Conservation (phyloP, 1,140 invertebrate genomes). For the Ganaspis sp. region DNA sequence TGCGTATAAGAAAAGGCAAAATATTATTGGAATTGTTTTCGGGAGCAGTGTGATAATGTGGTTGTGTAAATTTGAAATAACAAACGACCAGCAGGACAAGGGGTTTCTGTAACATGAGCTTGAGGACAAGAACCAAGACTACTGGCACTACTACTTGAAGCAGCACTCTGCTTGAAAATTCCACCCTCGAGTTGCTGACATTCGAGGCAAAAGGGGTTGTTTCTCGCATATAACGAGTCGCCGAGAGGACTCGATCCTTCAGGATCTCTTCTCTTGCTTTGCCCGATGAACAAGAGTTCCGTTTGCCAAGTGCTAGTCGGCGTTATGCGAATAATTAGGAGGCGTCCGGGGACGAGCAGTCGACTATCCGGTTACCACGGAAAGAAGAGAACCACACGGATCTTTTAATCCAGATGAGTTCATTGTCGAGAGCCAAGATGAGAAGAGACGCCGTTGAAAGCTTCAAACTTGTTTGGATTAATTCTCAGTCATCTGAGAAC, state of each 20-base stretch:
- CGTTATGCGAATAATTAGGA: slow-evolving; percentile 60
- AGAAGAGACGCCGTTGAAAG: slow-evolving; percentile 20
- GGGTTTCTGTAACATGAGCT: slow-evolving; percentile 57
- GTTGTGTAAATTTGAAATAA: not conserved
- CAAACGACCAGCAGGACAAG: slow-evolving; percentile 7
- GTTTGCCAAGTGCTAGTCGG: slow-evolving; percentile 43
- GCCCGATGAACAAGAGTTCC: slow-evolving; percentile 37
- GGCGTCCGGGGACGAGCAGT: slow-evolving; percentile 43
- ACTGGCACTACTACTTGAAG: slow-evolving; percentile 24
- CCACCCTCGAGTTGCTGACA: slow-evolving; percentile 32
- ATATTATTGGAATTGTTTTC: no score
- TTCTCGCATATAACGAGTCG: slow-evolving; percentile 47
- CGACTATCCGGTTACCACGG: slow-evolving; percentile 56
- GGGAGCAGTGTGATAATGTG: not conserved
- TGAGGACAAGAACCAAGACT: slow-evolving; percentile 50
- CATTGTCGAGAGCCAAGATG: slow-evolving; percentile 31
- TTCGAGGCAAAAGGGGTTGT: slow-evolving; percentile 38
- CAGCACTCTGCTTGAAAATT: slow-evolving; percentile 29
- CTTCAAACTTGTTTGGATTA: slow-evolving; percentile 18
- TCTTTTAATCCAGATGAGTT: slow-evolving; percentile 54
- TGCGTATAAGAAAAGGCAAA: no score
- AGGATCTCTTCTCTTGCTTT: slow-evolving; percentile 38
- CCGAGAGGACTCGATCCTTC: slow-evolving; percentile 33
- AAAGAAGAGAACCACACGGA: slow-evolving; percentile 51
- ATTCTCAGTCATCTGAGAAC: slow-evolving; percentile 23